phyloP scores from a whole-genome alignment of 2,113 vertebrate genomes.

The Typhlomys cinereus region DNA sequence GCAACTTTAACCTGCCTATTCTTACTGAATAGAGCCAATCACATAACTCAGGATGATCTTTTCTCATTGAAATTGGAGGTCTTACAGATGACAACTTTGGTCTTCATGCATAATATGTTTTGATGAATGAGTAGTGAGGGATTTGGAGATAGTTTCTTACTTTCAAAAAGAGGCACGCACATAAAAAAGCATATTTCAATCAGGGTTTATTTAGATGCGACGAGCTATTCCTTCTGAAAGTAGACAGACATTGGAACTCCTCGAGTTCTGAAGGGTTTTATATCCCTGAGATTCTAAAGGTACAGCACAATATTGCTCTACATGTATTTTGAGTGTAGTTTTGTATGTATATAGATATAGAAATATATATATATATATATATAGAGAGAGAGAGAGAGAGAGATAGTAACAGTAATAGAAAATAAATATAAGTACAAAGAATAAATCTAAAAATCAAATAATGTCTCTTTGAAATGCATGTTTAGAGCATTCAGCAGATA shows the following conservation, averaged over 20 bases:
- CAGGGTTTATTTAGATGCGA: neutral
- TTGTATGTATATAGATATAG: neutral
- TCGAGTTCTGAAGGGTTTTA: neutral
- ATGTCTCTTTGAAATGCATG: constrained; percentile 34
- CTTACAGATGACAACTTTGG: neutral
- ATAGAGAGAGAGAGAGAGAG: no score
- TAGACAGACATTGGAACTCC: neutral
- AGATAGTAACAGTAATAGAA: no score
- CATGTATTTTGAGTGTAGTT: neutral
- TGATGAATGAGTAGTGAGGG: neutral
- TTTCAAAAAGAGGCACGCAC: neutral
- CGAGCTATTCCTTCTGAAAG: constrained; percentile 4
- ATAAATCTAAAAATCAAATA: constrained; percentile 52
- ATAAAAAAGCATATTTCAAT: neutral
- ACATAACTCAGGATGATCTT: neutral
- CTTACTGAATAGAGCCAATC: constrained; percentile 12
- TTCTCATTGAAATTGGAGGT: constrained; percentile 1
- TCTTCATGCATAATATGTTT: constrained; percentile 16
- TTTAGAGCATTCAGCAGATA: neutral
- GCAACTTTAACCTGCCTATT: neutral
- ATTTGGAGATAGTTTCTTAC: constrained; percentile 23
- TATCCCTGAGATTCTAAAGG: neutral
- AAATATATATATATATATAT: no score
- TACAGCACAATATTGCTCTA: neutral
- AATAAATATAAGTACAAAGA: constrained; percentile 8